A percentile compares a stretch with the other conserved stretches of the same genome.
Evolutionary conservation across 2,113 vertebrate species (phyloP).

Genomic region (Numida meleagris): DNA sequence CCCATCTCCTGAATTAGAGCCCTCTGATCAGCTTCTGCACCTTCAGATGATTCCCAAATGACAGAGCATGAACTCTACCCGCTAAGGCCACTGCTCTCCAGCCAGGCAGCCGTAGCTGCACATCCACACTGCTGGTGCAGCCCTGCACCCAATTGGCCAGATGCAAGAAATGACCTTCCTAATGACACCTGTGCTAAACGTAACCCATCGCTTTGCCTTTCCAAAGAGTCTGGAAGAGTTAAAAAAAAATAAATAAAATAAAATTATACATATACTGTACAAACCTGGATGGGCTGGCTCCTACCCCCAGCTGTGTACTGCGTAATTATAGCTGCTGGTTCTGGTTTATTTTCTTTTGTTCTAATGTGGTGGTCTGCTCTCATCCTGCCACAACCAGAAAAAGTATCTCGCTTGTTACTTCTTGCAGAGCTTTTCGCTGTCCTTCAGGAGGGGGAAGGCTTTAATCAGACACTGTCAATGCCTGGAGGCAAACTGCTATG

Average conservation of each 20-base stretch:
- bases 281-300: background rate
- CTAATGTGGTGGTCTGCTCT: slow-evolving; percentile 40
- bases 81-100: background rate
- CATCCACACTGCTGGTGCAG: background rate
- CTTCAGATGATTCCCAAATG: background rate
- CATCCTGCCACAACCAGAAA: background rate
- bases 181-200: background rate
- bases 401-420: slow-evolving; percentile 40
- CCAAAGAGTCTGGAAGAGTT: background rate
- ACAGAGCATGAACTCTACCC: background rate
- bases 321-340: slow-evolving; percentile 21
- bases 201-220: background rate
- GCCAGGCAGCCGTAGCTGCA: background rate
- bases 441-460: slow-evolving; percentile 9
- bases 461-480: background rate
- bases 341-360: slow-evolving; percentile 23
- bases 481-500: background rate
- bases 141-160: background rate
- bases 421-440: slow-evolving; percentile 45
- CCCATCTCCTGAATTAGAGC: background rate
- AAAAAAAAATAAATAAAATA: background rate
- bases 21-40: background rate
- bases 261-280: accelerated
- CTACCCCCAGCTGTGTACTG: background rate
- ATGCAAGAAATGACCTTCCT: background rate